Percentiles rank a stretch among this genome's conserved stretches.
Evolutionary conservation across 2,113 vertebrate genomes (phyloP).

Genomic region (Symphodus melops): DNA sequence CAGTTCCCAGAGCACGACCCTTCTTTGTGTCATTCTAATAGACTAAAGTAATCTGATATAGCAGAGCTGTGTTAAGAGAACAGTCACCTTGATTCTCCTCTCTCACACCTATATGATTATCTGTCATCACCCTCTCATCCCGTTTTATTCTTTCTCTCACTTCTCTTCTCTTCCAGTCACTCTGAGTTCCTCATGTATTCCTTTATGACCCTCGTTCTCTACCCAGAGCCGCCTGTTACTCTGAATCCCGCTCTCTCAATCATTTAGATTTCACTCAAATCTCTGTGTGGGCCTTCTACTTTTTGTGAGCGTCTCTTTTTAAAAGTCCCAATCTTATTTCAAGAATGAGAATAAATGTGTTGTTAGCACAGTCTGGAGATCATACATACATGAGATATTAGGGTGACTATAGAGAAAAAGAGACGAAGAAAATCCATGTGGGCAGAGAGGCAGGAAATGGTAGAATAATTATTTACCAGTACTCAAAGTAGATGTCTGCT

Average conservation of each 20-base stretch:
- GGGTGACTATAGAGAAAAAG: background rate
- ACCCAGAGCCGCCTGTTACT: background rate
- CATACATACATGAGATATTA: background rate
- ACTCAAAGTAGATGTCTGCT: slow-evolving; percentile 44
- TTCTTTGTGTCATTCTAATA: slow-evolving; percentile 49
- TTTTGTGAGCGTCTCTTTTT: slow-evolving; percentile 6
- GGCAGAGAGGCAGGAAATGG: slow-evolving; percentile 1
- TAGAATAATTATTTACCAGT: slow-evolving; percentile 59
- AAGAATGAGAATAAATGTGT: background rate
- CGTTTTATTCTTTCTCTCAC: slow-evolving; percentile 19
- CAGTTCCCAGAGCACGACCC: slow-evolving; percentile 48
- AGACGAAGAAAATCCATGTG: background rate
- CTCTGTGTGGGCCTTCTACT: background rate
- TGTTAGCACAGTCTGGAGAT: background rate
- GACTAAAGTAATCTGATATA: slow-evolving; percentile 50
- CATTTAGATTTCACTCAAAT: background rate
- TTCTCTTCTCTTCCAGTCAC: background rate
- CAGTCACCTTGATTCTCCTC: slow-evolving; percentile 52
- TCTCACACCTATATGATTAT: slow-evolving; percentile 65
- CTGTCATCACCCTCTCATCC: slow-evolving; percentile 65
- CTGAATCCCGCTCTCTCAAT: background rate
- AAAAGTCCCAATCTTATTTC: background rate
- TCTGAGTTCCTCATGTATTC: background rate
- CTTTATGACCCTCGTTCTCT: background rate
- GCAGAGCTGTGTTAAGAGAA: slow-evolving; percentile 18